Evolutionary conservation across 1,140 invertebrate genomes (phyloP).

Genomic region (Drosophila kikkawai): DNA sequence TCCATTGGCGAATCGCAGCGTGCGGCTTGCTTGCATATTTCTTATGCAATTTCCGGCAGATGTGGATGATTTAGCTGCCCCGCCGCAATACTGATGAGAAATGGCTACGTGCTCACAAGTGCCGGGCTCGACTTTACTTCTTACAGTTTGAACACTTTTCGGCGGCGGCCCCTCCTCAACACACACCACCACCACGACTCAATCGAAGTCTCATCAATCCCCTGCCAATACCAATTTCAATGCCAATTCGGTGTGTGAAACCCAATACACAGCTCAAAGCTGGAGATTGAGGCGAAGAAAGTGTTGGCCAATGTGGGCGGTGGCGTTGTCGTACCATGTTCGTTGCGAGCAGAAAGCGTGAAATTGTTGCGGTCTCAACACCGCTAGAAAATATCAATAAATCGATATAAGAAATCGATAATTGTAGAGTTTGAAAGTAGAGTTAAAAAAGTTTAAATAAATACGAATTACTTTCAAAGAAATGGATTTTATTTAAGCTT

Average conservation of each 20-base stretch:
- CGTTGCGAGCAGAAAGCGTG: constrained; percentile 54
- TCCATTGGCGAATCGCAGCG: constrained; percentile 51
- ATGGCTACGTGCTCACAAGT: constrained; percentile 60
- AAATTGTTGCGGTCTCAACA: constrained; percentile 27
- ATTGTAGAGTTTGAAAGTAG: not conserved
- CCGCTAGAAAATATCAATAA: not conserved
- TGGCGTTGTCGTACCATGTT: constrained; percentile 18
- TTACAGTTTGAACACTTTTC: constrained; percentile 5
- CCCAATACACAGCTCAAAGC: constrained; percentile 20
- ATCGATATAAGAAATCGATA: not conserved
- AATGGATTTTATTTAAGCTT: not conserved
- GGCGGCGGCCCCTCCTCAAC: constrained; percentile 2
- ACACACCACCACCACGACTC: constrained; percentile 15
- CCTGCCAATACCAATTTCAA: constrained; percentile 23
- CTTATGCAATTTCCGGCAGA: constrained; percentile 83
- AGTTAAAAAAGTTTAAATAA: not conserved
- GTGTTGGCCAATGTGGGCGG: constrained; percentile 55
- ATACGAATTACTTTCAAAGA: not conserved
- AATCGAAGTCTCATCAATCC: constrained; percentile 31
- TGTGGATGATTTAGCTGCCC: constrained; percentile 74
- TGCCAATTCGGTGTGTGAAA: constrained; percentile 33
- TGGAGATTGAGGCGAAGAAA: constrained; percentile 45
- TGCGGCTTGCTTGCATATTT: constrained; percentile 71
- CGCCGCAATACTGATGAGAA: constrained; percentile 60
- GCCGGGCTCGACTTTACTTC: constrained; percentile 19